Base-by-base conservation (phyloP, 2,797 vertebrate genomes). In the Myotis pilosus region DNA sequence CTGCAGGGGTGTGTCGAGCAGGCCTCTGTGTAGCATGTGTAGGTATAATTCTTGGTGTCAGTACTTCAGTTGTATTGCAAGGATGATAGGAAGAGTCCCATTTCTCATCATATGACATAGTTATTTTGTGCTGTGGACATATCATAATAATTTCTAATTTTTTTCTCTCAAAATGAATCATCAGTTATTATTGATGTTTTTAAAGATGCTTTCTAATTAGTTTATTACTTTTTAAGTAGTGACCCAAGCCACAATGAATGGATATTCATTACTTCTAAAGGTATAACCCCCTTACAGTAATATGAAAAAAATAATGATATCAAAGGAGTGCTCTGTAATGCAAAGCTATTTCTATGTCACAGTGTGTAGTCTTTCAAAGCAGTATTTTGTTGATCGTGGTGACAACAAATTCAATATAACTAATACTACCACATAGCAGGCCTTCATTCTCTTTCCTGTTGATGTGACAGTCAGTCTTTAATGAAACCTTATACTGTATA, bases 381-480 rank as follows among this genome's bases (percentile, higher is more conserved):
- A 95, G 68, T 93, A 84, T 95, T 96, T 95, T 94, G 93, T 97
- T 96, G 85, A 95, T 96, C 62, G 66, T 85, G 91, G 66, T 96
- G 94, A 96, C 95, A 97, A 96, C 79, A 78, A 97, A 95, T 97
- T 96, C 94, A 96, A 2, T 97, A 66, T 95, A 85, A 87, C 80
- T 97, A 89, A 94, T 96, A 96, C 94, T 87, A 71, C 90, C 86
- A 66, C 92, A 81, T 95, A 93, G 94, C 93, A 96, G 30, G 90
- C 94, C 92, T 97, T 96, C 90, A 53, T 95, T 97, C 94, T 95
- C 89, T 92, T 95, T 95, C 62, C 85, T 76, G 60, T 92, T 93
- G 92, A 95, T 87, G 75, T 97, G 96, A 95, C 87, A 95, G 92
- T 92, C 87, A 75, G 68, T 95, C 92, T 91, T 78, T 94, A 95